Evolutionary conservation across 2,888 invertebrate genomes (phyloP).

Genomic region (Noctua fimbriata): DNA sequence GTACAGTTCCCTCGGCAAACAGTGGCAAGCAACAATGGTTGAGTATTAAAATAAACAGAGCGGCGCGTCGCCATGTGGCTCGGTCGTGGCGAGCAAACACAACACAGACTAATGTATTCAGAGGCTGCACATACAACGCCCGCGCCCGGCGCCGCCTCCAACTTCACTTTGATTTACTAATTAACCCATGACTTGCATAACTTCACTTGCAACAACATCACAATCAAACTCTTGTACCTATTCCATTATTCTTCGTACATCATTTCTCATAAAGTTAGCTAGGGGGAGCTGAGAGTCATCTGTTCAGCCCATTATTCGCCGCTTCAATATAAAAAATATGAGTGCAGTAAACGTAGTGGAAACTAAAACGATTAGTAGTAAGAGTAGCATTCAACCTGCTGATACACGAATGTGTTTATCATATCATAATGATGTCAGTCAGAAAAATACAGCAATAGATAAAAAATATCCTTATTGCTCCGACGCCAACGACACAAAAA

Average conservation of each 20-base stretch:
- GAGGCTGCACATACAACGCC: conserved; percentile 74
- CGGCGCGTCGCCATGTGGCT: conserved; percentile 87
- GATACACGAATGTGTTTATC: conserved; percentile 34
- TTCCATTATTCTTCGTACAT: conserved; percentile 53
- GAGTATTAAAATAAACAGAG: conserved; percentile 90
- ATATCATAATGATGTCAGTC: neutral
- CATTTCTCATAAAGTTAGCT: conserved; percentile 77
- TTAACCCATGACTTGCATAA: conserved; percentile 70
- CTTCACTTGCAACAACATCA: conserved; percentile 60
- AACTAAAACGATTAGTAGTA: conserved; percentile 71
- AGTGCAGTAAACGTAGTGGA: conserved; percentile 74
- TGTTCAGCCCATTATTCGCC: conserved; percentile 75
- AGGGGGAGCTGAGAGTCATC: conserved; percentile 73
- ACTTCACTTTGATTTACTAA: conserved; percentile 78
- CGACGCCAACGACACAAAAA: neutral
- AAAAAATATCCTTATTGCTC: conserved; percentile 3
- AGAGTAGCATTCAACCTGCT: conserved; percentile 56
- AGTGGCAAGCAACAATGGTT: conserved; percentile 86
- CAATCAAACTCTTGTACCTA: conserved; percentile 60
- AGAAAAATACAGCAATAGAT: neutral
- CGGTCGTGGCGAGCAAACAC: conserved; percentile 82
- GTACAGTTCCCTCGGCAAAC: conserved; percentile 85
- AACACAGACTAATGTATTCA: conserved; percentile 87
- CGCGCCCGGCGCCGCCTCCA: conserved; percentile 65
- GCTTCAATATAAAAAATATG: conserved; percentile 74